Evolutionary conservation across 37 sponge, comb jelly and placozoan species (phyloP).

Genomic region (Halisarca cf. caerulea): DNA sequence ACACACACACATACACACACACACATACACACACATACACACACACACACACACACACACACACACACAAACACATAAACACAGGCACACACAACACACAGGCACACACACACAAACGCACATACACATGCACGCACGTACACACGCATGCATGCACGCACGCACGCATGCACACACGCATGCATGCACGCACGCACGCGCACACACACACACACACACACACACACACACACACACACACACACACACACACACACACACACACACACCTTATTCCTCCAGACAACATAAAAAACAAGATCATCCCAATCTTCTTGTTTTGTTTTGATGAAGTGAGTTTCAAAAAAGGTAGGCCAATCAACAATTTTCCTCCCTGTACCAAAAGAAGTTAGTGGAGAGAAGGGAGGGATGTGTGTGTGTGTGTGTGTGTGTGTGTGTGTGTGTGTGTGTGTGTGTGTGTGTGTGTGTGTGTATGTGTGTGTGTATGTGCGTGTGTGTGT

Average conservation of each 20-base stretch:
- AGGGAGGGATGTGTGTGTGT: too few relatives aligned
- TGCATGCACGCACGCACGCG: not conserved
- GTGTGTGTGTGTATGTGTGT: too few relatives aligned
- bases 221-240: slow-evolving; percentile 12
- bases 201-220: too few relatives aligned
- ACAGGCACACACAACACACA: slow-evolving; percentile 4
- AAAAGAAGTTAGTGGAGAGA: too few relatives aligned
- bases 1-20: not conserved
- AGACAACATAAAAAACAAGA: slow-evolving; percentile 14
- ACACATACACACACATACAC: slow-evolving; percentile 29
- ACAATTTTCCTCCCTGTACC: too few relatives aligned
- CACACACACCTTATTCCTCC: slow-evolving; percentile 12
- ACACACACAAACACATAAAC: slow-evolving; percentile 37
- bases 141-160: slow-evolving; percentile 18
- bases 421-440: too few relatives aligned
- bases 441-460: too few relatives aligned
- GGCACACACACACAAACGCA: too few relatives aligned
- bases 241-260: slow-evolving; percentile 38
- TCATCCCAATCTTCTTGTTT: slow-evolving; percentile 10
- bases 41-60: slow-evolving; percentile 27
- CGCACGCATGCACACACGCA: slow-evolving; percentile 25
- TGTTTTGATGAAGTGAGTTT: not conserved
- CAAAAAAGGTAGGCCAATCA: slow-evolving; percentile 1
- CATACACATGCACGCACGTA: not conserved
- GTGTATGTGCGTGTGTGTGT: too few relatives aligned